Evolutionary conservation across 2,113 vertebrate species (phyloP).

Genomic region (Conger conger): DNA sequence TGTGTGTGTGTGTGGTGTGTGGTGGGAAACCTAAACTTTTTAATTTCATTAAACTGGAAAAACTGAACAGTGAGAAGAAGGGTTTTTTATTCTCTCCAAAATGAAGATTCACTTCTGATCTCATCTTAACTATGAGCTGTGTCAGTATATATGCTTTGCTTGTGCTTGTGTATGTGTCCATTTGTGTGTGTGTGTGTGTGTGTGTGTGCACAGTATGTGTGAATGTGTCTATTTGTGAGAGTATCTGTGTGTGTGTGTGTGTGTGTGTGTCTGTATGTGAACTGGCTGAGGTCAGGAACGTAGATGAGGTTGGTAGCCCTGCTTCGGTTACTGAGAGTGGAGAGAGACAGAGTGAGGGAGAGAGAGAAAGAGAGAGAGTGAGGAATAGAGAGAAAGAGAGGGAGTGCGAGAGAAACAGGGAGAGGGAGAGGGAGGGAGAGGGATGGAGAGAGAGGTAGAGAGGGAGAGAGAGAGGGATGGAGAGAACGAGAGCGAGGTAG

Average conservation of each 20-base stretch:
- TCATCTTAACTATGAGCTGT: no score
- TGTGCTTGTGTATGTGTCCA: not conserved
- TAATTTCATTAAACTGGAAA: no score
- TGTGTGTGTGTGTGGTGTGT: not conserved
- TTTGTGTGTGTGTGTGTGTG: not conserved
- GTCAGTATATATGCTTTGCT: no score
- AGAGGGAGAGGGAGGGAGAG: constrained; percentile 2
- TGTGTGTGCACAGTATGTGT: not conserved
- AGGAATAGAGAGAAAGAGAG: not conserved
- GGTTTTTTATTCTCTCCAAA: no score
- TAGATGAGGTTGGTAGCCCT: no score
- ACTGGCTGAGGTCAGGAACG: no score
- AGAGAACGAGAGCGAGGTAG: not conserved
- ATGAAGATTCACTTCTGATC: no score
- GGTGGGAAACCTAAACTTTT: not conserved
- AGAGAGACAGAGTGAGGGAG: constrained; percentile 35
- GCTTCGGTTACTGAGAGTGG: constrained; percentile 22
- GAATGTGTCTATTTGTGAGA: not conserved
- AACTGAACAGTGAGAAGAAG: no score
- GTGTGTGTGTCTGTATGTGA: not conserved
- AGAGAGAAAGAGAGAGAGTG: constrained; percentile 15
- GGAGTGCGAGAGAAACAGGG: not conserved
- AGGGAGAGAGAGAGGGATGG: constrained; percentile 32
- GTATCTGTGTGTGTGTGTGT: not conserved
- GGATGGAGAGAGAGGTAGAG: constrained; percentile 15